These are phyloP conservation scores for Ligdia adustata DNA, from an alignment of 2,888 invertebrate genomes.

Conservation along the genomic window DNA sequence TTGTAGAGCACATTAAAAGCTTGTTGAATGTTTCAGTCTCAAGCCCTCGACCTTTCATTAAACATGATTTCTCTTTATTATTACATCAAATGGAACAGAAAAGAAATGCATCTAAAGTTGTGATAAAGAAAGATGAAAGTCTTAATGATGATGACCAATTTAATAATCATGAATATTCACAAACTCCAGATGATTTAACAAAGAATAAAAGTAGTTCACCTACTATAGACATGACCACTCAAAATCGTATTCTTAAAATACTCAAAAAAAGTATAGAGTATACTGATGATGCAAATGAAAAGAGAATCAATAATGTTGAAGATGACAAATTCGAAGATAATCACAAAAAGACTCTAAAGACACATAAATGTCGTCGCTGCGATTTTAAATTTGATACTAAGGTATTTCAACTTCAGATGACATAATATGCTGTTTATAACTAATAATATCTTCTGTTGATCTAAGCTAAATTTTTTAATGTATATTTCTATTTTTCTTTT, in stretches of 20 bases:
- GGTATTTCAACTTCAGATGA: constrained; percentile 20
- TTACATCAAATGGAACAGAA: constrained; percentile 36
- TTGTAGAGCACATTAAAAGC: too few species aligned
- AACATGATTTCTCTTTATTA: constrained; percentile 36
- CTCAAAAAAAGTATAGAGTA: constrained; percentile 4
- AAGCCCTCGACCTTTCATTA: constrained; percentile 28
- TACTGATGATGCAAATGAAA: constrained; percentile 2
- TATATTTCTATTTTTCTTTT: constrained; percentile 4
- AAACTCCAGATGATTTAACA: too few species aligned
- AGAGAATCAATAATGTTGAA: constrained; percentile 3
- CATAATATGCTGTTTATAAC: neutral
- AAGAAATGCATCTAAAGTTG: constrained; percentile 12
- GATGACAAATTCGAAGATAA: constrained; percentile 5
- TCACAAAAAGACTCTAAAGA: constrained; percentile 15
- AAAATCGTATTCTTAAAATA: constrained; percentile 5
- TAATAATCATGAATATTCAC: too few species aligned
- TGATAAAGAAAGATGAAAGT: constrained; percentile 16
- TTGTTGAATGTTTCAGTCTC: constrained; percentile 17
- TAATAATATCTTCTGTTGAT: neutral
- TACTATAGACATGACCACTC: neutral
- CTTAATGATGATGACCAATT: constrained; percentile 12
- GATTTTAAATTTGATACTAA: constrained; percentile 38
- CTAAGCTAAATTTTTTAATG: neutral
- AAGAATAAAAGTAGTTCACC: constrained; percentile 2
- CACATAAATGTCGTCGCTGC: constrained; percentile 36